Conservation (phyloP, 1,140 invertebrate species). For the Drosophila trapezifrons region DNA sequence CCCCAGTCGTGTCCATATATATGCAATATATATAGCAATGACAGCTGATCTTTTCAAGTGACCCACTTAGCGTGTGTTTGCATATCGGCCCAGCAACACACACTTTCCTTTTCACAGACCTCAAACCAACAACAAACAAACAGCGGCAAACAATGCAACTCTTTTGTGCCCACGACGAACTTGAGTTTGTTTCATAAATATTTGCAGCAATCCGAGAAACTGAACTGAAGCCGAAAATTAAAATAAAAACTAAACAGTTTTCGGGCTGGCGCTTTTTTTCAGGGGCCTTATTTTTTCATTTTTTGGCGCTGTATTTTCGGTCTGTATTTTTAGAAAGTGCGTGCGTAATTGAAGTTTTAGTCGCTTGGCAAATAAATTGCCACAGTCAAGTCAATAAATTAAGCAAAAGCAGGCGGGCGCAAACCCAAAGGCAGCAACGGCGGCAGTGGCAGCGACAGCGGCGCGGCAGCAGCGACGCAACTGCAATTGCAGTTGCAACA, state of each 20-base stretch:
- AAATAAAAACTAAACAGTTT: slow-evolving; percentile 30
- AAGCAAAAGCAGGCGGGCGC: slow-evolving; percentile 50
- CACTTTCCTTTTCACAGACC: slow-evolving; percentile 73
- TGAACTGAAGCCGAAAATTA: slow-evolving; percentile 7
- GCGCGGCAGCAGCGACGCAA: slow-evolving; percentile 16
- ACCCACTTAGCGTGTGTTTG: slow-evolving; percentile 70
- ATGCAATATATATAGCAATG: slow-evolving; percentile 20
- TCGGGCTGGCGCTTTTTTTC: slow-evolving; percentile 12
- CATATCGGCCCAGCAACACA: slow-evolving; percentile 56
- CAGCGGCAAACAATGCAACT: slow-evolving; percentile 57
- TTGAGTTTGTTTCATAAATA: slow-evolving; percentile 76
- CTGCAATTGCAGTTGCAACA: slow-evolving; percentile 25
- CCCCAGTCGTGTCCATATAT: slow-evolving; percentile 3
- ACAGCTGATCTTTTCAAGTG: slow-evolving; percentile 81
- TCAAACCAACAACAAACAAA: slow-evolving; percentile 10
- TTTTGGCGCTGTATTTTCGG: slow-evolving; percentile 11
- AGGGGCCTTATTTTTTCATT: slow-evolving; percentile 18
- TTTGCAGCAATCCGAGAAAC: slow-evolving; percentile 50
- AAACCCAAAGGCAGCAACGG: slow-evolving; percentile 4
- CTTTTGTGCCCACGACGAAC: slow-evolving; percentile 53
- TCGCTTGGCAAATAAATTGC: slow-evolving; percentile 77
- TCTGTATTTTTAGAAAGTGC: slow-evolving; percentile 76
- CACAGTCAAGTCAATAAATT: slow-evolving; percentile 77
- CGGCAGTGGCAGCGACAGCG: slow-evolving; percentile 7
- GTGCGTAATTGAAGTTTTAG: slow-evolving; percentile 70